phyloP scores from a whole-genome alignment of 2,797 vertebrate species.

The Bradypodion ventrale region DNA sequence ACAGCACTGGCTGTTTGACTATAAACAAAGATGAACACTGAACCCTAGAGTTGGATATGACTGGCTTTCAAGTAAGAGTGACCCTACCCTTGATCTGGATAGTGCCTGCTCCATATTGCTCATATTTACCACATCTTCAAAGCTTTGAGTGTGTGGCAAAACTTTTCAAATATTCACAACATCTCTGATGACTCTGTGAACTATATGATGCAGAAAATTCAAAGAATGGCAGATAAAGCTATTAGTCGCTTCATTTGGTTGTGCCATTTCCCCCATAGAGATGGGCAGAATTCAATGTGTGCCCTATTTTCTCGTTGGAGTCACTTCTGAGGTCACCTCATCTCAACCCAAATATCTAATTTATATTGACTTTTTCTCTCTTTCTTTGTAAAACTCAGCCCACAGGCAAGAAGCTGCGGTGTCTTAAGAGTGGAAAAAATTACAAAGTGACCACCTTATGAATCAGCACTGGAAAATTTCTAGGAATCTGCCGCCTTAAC shows the following conservation, averaged over 20 bases:
- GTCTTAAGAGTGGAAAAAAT: conserved; percentile 33
- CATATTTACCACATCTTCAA: no score
- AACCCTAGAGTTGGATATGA: no score
- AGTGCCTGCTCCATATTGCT: no score
- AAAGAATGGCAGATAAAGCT: not conserved
- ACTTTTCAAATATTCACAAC: not conserved
- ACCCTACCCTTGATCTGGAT: no score
- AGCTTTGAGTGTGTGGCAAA: not conserved
- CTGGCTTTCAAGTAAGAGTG: no score
- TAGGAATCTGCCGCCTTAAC: conserved; percentile 34
- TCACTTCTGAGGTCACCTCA: not conserved
- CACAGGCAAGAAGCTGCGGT: conserved; percentile 5
- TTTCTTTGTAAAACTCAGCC: not conserved
- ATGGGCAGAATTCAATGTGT: not conserved
- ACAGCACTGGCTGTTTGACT: no score
- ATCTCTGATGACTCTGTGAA: not conserved
- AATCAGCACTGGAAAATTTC: conserved; percentile 60
- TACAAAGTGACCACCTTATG: conserved; percentile 40
- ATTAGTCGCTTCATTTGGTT: not conserved
- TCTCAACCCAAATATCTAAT: not conserved
- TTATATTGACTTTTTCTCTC: not conserved
- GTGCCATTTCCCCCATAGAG: not conserved
- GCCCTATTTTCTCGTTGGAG: not conserved
- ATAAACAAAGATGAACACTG: no score
- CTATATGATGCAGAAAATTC: not conserved